Evolutionary conservation across 2,888 invertebrate genomes (phyloP).

Genomic region (Sceliomorpha sp.): DNA sequence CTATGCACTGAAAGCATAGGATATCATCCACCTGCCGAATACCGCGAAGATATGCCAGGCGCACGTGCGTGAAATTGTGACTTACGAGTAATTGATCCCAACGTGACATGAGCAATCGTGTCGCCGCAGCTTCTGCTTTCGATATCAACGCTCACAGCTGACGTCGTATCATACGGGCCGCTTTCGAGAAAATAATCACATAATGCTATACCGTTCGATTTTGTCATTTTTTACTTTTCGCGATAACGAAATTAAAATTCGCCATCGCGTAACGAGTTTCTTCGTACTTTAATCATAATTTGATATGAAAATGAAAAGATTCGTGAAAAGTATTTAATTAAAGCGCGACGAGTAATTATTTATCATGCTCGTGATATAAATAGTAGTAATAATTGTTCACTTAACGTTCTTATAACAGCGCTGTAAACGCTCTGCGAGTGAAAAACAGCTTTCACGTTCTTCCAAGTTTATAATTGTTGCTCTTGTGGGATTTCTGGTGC

Average conservation of each 20-base stretch:
- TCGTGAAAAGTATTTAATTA: too few relatives aligned
- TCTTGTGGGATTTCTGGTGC: conserved; percentile 22
- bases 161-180: too few relatives aligned
- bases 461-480: conserved; percentile 21
- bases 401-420: background rate
- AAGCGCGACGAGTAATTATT: conserved; percentile 11
- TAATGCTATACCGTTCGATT: too few relatives aligned
- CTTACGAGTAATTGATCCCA: conserved; percentile 24
- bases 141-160: background rate
- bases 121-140: background rate
- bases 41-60: conserved; percentile 33
- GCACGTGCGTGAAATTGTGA: conserved; percentile 25
- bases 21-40: conserved; percentile 40
- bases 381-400: background rate
- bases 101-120: conserved; percentile 10
- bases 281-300: too few relatives aligned
- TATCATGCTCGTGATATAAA: background rate
- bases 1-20: conserved; percentile 31
- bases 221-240: too few relatives aligned
- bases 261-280: too few relatives aligned
- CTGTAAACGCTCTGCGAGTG: conserved; percentile 7
- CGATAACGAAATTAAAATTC: too few relatives aligned
- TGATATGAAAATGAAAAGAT: too few relatives aligned
- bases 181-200: too few relatives aligned
- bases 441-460: conserved; percentile 15